Evolutionary conservation across 2,888 invertebrate genomes (phyloP).

Genomic region (Pristionchus japonicus): DNA sequence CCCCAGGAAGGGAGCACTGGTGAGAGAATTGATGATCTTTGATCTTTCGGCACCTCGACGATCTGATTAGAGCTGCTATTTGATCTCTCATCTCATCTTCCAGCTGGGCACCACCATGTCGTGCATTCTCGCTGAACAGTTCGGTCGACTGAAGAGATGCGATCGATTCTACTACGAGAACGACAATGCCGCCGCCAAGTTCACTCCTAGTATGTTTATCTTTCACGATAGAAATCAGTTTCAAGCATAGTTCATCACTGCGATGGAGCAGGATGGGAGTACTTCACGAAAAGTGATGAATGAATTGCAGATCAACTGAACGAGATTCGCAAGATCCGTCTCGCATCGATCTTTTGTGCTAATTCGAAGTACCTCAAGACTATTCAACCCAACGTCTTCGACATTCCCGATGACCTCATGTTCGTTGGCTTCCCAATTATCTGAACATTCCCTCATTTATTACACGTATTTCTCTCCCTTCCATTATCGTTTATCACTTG

Average conservation of each 20-base stretch:
- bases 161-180: conserved; percentile 92
- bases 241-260: not conserved
- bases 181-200: conserved; percentile 70
- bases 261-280: not conserved
- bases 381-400: conserved; percentile 91
- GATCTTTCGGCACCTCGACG: no score
- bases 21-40: conserved; percentile 70
- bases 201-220: conserved; percentile 76
- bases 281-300: not conserved
- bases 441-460: not conserved
- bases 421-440: conserved; percentile 44
- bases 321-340: conserved; percentile 87
- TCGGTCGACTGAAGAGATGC: conserved; percentile 81
- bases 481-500: no score
- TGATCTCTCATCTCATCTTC: conserved; percentile 21
- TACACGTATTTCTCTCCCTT: no score
- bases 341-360: conserved; percentile 89
- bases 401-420: conserved; percentile 82
- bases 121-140: conserved; percentile 92
- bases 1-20: conserved; percentile 84
- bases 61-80: no score
- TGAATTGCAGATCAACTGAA: conserved; percentile 81
- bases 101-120: conserved; percentile 91
- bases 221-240: not conserved
- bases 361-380: conserved; percentile 89